phyloP scores from a whole-genome alignment of 1,140 invertebrate species.

The Aethina tumida region DNA sequence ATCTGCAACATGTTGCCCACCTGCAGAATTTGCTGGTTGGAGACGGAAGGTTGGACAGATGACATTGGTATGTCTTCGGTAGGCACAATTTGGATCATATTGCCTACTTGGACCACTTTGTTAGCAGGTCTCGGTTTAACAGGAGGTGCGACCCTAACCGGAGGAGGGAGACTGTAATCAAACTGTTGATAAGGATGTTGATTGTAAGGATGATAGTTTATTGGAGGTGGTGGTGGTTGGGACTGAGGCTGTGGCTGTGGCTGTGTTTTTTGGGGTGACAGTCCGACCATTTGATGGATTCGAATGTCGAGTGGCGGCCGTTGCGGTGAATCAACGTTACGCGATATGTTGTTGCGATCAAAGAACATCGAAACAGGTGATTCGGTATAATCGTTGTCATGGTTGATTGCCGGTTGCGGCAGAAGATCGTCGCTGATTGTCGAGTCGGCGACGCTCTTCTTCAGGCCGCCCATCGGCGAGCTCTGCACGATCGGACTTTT shows the following conservation, averaged over 20 bases:
- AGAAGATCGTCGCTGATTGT: conserved; percentile 41
- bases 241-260: background rate
- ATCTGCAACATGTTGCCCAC: conserved; percentile 47
- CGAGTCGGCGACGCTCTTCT: conserved; percentile 39
- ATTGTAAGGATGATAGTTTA: background rate
- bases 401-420: conserved; percentile 17
- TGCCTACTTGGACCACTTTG: conserved; percentile 41
- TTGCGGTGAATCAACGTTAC: conserved; percentile 19
- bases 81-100: conserved; percentile 48
- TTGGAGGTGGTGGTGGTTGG: background rate
- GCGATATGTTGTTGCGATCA: background rate
- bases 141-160: background rate
- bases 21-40: conserved; percentile 28
- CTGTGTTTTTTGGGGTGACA: conserved; percentile 11
- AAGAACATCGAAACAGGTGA: conserved; percentile 4
- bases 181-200: conserved; percentile 1
- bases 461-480: conserved; percentile 31
- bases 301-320: conserved; percentile 29
- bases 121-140: background rate
- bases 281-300: conserved; percentile 30
- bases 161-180: conserved; percentile 5
- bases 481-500: background rate
- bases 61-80: conserved; percentile 13
- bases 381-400: conserved; percentile 2
- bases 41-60: background rate